phyloP scores from a whole-genome alignment of 1,140 invertebrate species.

The Bombus consobrinus region DNA sequence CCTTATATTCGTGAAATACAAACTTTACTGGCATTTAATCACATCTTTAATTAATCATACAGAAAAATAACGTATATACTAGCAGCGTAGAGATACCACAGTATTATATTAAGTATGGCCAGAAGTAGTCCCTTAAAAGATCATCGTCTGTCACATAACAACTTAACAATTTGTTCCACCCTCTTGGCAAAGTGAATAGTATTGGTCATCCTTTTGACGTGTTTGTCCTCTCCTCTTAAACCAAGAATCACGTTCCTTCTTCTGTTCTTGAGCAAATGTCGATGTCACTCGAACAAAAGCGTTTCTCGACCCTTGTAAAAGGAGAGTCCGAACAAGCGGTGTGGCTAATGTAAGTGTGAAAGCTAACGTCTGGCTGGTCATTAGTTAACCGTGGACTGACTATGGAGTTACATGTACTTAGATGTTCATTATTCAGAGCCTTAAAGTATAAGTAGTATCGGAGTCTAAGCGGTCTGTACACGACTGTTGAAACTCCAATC shows the following conservation, averaged over 20 bases:
- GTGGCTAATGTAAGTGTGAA: slow-evolving; percentile 13
- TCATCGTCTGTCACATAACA: background rate
- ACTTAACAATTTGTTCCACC: background rate
- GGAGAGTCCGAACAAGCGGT: background rate
- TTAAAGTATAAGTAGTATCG: slow-evolving; percentile 21
- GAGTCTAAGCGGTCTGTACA: background rate
- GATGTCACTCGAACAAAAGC: slow-evolving; percentile 21
- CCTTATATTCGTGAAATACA: no score
- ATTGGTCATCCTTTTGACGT: background rate
- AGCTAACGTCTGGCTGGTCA: slow-evolving; percentile 13
- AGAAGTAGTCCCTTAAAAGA: background rate
- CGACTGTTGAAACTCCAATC: slow-evolving; percentile 5
- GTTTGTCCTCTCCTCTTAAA: background rate
- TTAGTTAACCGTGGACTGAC: slow-evolving; percentile 18
- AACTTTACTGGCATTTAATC: no score
- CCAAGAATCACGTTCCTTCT: background rate
- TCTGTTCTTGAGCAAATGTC: slow-evolving; percentile 6
- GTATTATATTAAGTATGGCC: background rate
- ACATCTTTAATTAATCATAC: no score
- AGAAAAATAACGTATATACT: no score
- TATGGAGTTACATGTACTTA: slow-evolving; percentile 26
- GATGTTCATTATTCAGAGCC: slow-evolving; percentile 30
- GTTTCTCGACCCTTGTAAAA: background rate
- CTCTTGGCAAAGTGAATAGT: background rate
- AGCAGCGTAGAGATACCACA: background rate